phyloP scores from a whole-genome alignment of 2,888 invertebrate species.

The Dicyrtomina minuta region DNA sequence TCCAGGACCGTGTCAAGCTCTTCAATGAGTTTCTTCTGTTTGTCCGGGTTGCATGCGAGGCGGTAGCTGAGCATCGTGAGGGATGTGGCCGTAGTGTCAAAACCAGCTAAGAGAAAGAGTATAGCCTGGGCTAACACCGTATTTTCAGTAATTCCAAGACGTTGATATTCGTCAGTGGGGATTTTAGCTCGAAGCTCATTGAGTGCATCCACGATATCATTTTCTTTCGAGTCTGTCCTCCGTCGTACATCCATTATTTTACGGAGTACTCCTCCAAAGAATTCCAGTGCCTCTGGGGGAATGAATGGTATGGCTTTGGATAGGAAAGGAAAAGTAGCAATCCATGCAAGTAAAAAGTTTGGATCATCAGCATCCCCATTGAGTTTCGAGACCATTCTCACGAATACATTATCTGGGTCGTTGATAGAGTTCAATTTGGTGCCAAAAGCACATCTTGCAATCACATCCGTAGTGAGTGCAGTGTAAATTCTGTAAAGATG shows the following conservation, averaged over 20 bases:
- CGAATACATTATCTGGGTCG: constrained; percentile 50
- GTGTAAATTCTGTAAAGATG: constrained; percentile 10
- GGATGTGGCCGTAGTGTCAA: constrained; percentile 45
- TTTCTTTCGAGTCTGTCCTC: background rate
- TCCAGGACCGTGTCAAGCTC: constrained; percentile 43
- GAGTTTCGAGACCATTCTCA: constrained; percentile 14
- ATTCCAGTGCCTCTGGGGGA: constrained; percentile 9
- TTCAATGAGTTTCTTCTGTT: constrained; percentile 36
- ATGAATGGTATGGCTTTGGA: constrained; percentile 9
- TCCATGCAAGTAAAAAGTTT: constrained; percentile 8
- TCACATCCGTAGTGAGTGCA: constrained; percentile 22
- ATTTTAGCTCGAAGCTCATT: constrained; percentile 33
- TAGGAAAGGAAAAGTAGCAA: constrained; percentile 17
- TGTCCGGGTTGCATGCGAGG: constrained; percentile 38
- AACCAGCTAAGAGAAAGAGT: constrained; percentile 43
- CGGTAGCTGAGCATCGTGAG: constrained; percentile 37
- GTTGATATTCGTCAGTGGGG: constrained; percentile 40
- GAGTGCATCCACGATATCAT: constrained; percentile 23
- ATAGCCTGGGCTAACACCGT: constrained; percentile 43
- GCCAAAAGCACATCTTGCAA: constrained; percentile 43
- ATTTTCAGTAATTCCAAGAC: constrained; percentile 36
- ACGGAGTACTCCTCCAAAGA: constrained; percentile 1
- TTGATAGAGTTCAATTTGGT: constrained; percentile 41
- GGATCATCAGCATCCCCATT: constrained; percentile 15
- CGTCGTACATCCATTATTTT: constrained; percentile 4